A percentile compares a stretch with the other conserved stretches of the same genome.
Evolutionary conservation across 2,113 vertebrate species (phyloP).

Genomic region (Pelvicachromis taeniatus): DNA sequence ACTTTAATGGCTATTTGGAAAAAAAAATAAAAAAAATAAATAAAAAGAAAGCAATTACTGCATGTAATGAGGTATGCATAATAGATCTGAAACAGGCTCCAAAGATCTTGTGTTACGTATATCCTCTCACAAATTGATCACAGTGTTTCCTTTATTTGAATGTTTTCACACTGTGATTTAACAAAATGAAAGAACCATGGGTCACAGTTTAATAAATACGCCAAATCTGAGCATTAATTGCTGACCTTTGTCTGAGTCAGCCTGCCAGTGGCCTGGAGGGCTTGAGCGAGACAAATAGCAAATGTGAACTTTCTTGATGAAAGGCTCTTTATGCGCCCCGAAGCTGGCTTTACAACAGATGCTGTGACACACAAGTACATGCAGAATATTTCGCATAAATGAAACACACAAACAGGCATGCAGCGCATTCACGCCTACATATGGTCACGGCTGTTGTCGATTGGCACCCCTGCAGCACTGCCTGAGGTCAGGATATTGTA

Average conservation of each 20-base stretch:
- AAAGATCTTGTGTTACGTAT: not conserved
- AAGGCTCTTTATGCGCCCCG: constrained; percentile 7
- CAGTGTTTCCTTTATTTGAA: not conserved
- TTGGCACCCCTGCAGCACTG: constrained; percentile 14
- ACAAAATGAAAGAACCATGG: not conserved
- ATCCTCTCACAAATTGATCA: not conserved
- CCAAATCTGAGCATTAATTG: constrained; percentile 42
- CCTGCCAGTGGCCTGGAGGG: constrained; percentile 44
- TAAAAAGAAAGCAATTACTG: constrained; percentile 21
- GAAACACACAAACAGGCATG: not conserved
- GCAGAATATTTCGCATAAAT: not conserved
- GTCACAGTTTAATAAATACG: not conserved
- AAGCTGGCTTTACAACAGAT: constrained; percentile 23
- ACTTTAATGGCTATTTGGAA: constrained; percentile 13
- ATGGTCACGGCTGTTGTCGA: not conserved
- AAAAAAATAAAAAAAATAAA: not conserved
- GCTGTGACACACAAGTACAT: not conserved
- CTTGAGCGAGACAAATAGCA: constrained; percentile 9
- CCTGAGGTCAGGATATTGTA: constrained; percentile 36
- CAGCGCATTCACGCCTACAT: not conserved
- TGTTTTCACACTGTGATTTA: not conserved
- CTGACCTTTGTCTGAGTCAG: constrained; percentile 61
- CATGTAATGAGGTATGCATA: constrained; percentile 21
- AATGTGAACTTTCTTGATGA: constrained; percentile 26
- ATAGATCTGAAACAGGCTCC: constrained; percentile 6